Evolutionary conservation across 2,113 vertebrate genomes (phyloP), one percentile per base, ranked within the genome.

Genomic region (Tachycineta bicolor): DNA sequence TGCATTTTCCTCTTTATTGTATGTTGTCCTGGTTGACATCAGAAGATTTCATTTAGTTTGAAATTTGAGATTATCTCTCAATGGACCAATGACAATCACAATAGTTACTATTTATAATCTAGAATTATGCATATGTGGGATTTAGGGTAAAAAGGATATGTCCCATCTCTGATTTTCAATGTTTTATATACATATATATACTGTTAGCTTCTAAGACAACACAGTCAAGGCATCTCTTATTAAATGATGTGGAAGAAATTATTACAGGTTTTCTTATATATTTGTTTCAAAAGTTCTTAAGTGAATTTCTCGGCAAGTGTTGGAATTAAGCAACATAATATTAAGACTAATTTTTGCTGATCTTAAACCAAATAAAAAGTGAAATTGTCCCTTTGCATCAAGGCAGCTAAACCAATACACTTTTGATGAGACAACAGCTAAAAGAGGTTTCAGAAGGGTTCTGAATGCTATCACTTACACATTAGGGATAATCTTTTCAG

Each of bases 401-500:
- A 64, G 67, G 37, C 17, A 3, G 1, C 43, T 86, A 70, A 47
- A 59, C 59, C 44, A 87, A 67, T 79, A 39, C 22, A 77, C 37
- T 88, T 96, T 71, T 67, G 82, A 84, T 68, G 75, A 92, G 33
- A 89, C 22, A 58, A 78, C 64, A 89, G 56, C 81, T 94, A 85
- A 87, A 90, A 92, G 62, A 75, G 55, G 53, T 95, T 87, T 92
- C 49, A 91, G 87, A 81, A 88, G 50, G 14, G 73, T 69, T 93
- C 94, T 96, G 90, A 28, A 60, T 70, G 41, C 47, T 94, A 64
- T 96, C 92, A 89, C 63, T 95, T 80, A 63, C 71, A 93, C 82
- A 80, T 94, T 70, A 90, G 41, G 56, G 44, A 55, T 95, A 94
- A 93, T 92, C 56, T 95, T 88, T 93, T 93, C 79, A 94, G 85